Conservation (phyloP, 2,113 vertebrate species). For the Tinamus guttatus region DNA sequence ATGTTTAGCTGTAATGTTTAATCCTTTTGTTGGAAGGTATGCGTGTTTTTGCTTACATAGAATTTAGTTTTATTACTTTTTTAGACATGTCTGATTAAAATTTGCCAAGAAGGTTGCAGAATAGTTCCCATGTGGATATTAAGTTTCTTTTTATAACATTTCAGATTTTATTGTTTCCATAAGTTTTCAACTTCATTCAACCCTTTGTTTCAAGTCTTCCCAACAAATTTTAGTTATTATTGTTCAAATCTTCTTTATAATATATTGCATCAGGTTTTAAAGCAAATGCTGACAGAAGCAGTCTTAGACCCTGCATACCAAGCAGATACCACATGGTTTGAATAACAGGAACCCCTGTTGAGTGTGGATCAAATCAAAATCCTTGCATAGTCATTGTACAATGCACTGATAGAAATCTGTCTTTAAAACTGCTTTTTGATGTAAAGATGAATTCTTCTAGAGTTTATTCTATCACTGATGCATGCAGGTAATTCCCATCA, state of each 20-base stretch:
- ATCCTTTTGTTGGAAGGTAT: conserved; percentile 60
- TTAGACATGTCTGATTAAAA: conserved; percentile 60
- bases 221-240: conserved; percentile 64
- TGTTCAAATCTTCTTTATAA: conserved; percentile 72
- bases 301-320: conserved; percentile 61
- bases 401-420: conserved; percentile 46
- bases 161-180: conserved; percentile 76
- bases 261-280: conserved; percentile 71
- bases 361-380: conserved; percentile 64
- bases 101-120: conserved; percentile 64
- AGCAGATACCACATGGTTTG: conserved; percentile 66
- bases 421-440: conserved; percentile 33
- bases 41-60: conserved; percentile 62
- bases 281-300: conserved; percentile 72
- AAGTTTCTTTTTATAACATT: conserved; percentile 64
- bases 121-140: conserved; percentile 57
- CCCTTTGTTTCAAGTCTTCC: conserved; percentile 66
- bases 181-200: conserved; percentile 67
- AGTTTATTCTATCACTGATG: background rate
- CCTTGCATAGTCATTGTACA: conserved; percentile 44
- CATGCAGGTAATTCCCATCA: background rate
- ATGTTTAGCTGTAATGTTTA: conserved; percentile 9
- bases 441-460: conserved; percentile 1
- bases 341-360: conserved; percentile 43
- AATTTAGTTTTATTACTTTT: conserved; percentile 52